Conservation (phyloP, 2,888 invertebrate genomes). For the Mythimna loreyi region DNA sequence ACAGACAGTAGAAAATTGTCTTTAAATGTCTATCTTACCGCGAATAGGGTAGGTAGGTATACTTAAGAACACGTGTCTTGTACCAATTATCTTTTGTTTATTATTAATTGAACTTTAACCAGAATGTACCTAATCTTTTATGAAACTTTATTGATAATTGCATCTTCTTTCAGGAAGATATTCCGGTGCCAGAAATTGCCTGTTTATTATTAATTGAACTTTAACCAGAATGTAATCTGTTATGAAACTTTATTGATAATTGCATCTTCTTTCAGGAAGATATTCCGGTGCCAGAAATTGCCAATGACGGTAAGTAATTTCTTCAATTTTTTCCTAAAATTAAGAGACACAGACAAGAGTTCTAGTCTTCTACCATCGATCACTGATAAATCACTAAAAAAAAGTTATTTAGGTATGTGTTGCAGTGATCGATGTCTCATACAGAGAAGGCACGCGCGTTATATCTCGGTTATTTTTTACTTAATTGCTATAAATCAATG, state of each 20-base stretch:
- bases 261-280: conserved; percentile 92
- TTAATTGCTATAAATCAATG: no score
- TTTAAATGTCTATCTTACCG: no score
- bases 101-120: conserved; percentile 12
- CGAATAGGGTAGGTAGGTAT: no score
- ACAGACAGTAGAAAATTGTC: no score
- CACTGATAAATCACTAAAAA: no score
- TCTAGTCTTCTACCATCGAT: no score
- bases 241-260: neutral
- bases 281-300: conserved; percentile 94
- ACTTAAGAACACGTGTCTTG: neutral
- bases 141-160: neutral
- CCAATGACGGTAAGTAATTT: conserved; percentile 92
- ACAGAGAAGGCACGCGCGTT: neutral
- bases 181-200: conserved; percentile 93
- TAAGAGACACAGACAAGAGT: no score
- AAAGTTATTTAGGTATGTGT: no score
- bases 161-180: conserved; percentile 92
- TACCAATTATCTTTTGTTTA: neutral
- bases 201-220: conserved; percentile 10
- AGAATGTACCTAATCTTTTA: neutral
- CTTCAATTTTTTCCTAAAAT: neutral
- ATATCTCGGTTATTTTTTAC: neutral
- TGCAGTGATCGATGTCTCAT: neutral
- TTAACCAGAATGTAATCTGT: neutral